Percentiles rank a stretch among this genome's conserved stretches.
Conservation (phyloP, 2,888 invertebrate genomes). For the Panopea generosa region DNA sequence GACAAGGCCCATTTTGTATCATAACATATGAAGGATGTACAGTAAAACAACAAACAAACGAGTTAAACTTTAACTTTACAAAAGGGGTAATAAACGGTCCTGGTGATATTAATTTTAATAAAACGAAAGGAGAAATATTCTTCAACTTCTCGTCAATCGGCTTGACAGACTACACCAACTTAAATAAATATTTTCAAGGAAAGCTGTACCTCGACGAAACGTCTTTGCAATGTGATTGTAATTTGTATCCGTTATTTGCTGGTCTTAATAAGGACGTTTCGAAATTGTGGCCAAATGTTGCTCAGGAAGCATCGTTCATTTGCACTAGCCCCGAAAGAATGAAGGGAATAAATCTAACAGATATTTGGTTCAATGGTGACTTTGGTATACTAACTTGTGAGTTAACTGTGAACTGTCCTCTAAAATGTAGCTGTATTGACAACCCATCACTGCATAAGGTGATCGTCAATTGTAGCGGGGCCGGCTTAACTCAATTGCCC, state of each 20-base stretch:
- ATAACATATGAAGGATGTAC: conserved; percentile 21
- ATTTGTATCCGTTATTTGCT: conserved; percentile 18
- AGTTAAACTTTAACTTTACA: background rate
- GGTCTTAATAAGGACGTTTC: background rate
- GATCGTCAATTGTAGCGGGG: conserved; percentile 23
- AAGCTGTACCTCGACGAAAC: background rate
- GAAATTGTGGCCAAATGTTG: conserved; percentile 5
- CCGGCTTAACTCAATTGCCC: conserved; percentile 19
- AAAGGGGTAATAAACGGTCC: conserved; percentile 17
- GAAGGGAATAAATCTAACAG: conserved; percentile 9
- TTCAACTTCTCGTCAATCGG: conserved; percentile 20
- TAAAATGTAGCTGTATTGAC: conserved; percentile 34
- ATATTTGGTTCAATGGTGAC: conserved; percentile 8
- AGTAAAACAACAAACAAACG: conserved; percentile 13
- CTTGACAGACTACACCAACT: conserved; percentile 10
- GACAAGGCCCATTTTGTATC: conserved; percentile 31
- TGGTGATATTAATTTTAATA: conserved; percentile 18
- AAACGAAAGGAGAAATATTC: conserved; percentile 11
- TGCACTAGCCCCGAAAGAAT: conserved; percentile 20
- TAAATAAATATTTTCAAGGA: background rate
- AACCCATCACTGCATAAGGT: conserved; percentile 24
- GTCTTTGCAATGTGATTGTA: conserved; percentile 23
- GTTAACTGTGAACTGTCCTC: conserved; percentile 29
- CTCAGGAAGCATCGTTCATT: background rate
- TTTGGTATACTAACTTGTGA: conserved; percentile 28